Evolutionary conservation across 2,797 vertebrate species (phyloP).

Genomic region (Potorous gilbertii): DNA sequence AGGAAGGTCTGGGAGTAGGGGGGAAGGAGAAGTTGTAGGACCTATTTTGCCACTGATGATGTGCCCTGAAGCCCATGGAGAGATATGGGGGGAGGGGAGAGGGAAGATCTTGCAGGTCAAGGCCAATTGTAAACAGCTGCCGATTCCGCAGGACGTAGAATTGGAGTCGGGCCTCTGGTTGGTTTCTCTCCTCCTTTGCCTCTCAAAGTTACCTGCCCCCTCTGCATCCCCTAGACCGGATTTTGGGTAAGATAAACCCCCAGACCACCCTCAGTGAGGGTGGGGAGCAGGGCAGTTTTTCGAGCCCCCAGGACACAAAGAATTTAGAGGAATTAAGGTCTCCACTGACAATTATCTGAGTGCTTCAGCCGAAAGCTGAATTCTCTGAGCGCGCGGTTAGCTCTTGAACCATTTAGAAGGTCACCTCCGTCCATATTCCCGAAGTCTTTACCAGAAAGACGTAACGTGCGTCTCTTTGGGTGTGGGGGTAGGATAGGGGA

Average conservation of each 20-base stretch:
- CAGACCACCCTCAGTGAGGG: neutral
- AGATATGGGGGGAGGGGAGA: neutral
- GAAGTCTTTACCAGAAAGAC: neutral
- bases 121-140: slow-evolving; percentile 36
- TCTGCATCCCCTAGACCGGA: neutral
- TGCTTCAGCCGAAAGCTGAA: neutral
- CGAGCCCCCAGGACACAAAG: neutral
- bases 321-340: neutral
- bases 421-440: neutral
- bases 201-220: neutral
- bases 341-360: neutral
- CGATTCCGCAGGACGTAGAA: slow-evolving; percentile 28
- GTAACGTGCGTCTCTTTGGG: no score
- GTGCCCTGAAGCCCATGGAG: slow-evolving; percentile 53
- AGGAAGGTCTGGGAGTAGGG: slow-evolving; percentile 52
- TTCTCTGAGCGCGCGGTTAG: neutral
- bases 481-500: no score
- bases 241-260: neutral
- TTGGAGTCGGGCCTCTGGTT: slow-evolving; percentile 26
- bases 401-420: neutral
- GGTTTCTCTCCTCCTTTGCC: slow-evolving; percentile 45
- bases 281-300: neutral
- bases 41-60: slow-evolving; percentile 53
- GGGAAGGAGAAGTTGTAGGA: slow-evolving; percentile 11
- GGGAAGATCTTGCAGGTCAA: neutral